Evolutionary conservation across 1,140 invertebrate species (phyloP), one percentile per base, ranked within the genome.

Genomic region (Kradibia gibbosae): DNA sequence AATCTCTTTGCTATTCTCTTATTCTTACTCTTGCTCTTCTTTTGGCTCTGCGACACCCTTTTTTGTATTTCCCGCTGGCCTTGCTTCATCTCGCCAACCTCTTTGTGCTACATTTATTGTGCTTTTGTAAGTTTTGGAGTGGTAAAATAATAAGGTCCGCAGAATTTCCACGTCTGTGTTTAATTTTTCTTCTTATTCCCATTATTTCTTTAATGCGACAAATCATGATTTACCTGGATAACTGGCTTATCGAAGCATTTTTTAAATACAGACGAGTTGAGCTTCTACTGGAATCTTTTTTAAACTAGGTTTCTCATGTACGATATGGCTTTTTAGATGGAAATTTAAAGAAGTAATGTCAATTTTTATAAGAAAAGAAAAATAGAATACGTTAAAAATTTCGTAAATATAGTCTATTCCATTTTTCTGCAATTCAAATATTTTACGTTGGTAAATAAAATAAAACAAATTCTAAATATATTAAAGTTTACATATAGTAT

Each of bases 1-100:
- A 81, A 80, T 80, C 48, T 60, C 74, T 11, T 34, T 25, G 65
- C 62, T 77, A 50, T 74, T 78, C 74, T 72, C 80, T 77, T 78
- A 78, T 78, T 82, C 80, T 82, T 57, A 28, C 75, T 72, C 45
- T 78, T 65, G 74, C 39, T 50, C 71, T 65, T 53, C 34, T 65
- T 25, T 60, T 53, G 28, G 60, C 72, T 8, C 60, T 28, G 20
- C 13, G 34, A 8, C 45, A 60, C 34, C 53, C 34, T 73, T 80
- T 80, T 31, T 34, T 57, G 55, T 36, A 80, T 74, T 74, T 67
- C 53, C 57, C 70, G 20, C 71, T 34, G 11, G 60, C 22, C 62
- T 28, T 20, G 39, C 4, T 25, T 0, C 55, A 17, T 0, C 55
- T 39, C n/a, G 0, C 10, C 60, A 1, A 25, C 28, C 34, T 75